Evolutionary conservation across 2,113 vertebrate genomes (phyloP), one percentile per base, ranked within the genome.

Genomic region (Astatotilapia flaviijosephi): DNA sequence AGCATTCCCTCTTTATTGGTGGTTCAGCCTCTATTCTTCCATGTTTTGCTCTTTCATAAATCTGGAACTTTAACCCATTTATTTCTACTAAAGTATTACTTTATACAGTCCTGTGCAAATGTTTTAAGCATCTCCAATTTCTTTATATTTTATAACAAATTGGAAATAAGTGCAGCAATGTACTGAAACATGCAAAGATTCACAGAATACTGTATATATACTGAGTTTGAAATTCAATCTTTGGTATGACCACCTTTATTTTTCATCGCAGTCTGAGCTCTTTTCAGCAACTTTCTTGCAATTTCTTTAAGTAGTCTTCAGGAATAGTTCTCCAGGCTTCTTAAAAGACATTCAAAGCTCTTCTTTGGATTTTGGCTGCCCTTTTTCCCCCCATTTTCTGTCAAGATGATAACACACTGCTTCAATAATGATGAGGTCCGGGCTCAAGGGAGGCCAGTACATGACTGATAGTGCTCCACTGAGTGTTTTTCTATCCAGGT

Each of bases 381-480:
- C 15, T 23, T 68, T 68, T 3, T 0, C 0, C 4, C 3, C 17
- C 62, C 12, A 23, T 42, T 70, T 23, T 45, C 37, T 73, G 13
- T 73, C 21, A 73, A 73, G 21, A 45, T 73, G 37, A 26, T 73
- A 15, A 42, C 21, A 45, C 21, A 10, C n/a, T 26, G 2, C 65
- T 68, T 68, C 62, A 68, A 68, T 68, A 68, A 68, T 40, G 62
- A 37, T 68, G 62, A 40, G 19, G 62, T 40, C 11, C 1, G 5
- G 35, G 35, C 35, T 68, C 62, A 21, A 40, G 62, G 35, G 62
- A 40, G 35, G 11, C 62, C 35, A 21, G 19, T 68, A 21, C 35
- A 40, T 68, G 62, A 40, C 33, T 73, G 37, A 15, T 73, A 26
- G 65, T 15, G 12, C 13, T 26, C 40, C 68, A 17, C 21, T 73